These are phyloP conservation scores for Radopholus similis DNA, from an alignment of 1,140 invertebrate genomes.

Conservation along the genomic window DNA sequence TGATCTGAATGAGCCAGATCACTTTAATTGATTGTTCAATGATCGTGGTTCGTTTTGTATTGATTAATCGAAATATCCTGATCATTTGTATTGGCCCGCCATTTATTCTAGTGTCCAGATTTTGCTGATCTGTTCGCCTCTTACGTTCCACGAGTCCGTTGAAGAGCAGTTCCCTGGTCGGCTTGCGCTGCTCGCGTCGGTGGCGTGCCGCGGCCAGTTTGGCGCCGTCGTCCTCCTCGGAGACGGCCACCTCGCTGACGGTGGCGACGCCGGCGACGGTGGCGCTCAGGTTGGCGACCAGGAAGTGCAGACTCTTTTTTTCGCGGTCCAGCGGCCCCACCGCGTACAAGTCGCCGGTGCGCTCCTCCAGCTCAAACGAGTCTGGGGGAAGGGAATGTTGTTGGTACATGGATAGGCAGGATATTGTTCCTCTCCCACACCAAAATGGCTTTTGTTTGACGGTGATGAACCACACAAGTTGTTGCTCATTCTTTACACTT, in stretches of 20 bases:
- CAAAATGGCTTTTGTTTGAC: background rate
- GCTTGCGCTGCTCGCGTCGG: background rate
- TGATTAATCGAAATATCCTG: no score
- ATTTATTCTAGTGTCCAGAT: no score
- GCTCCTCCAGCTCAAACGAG: conserved; percentile 48
- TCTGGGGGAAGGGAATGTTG: conserved; percentile 30
- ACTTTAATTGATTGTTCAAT: no score
- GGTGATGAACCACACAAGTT: no score
- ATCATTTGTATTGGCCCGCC: no score
- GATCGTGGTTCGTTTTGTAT: no score
- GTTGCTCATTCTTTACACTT: no score
- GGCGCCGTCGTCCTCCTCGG: background rate
- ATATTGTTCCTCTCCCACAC: no score
- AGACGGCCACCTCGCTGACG: conserved; percentile 2
- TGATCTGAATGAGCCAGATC: no score
- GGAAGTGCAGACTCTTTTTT: conserved; percentile 44
- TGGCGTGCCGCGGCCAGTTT: background rate
- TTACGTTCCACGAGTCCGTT: conserved; percentile 17
- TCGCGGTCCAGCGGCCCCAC: conserved; percentile 42
- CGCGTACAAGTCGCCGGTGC: background rate
- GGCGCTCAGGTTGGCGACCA: conserved; percentile 48
- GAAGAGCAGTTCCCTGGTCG: conserved; percentile 5
- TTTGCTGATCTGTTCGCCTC: no score
- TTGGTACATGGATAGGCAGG: background rate
- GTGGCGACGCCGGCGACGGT: background rate